phyloP scores from a whole-genome alignment of 2,888 invertebrate species.

The Cantharis flavilabris region DNA sequence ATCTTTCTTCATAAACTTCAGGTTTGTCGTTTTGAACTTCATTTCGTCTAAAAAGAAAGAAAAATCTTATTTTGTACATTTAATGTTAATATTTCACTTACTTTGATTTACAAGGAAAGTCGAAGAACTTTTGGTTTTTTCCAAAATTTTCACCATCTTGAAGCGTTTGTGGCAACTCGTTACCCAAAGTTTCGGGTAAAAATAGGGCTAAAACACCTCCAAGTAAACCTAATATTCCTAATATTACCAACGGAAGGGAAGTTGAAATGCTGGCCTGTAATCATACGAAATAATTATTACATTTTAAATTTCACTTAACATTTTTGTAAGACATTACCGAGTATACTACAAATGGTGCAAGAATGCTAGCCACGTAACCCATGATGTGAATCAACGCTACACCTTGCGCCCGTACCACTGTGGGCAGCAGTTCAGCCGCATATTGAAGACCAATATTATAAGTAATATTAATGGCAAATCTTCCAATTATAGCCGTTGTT shows the following conservation, averaged over 20 bases:
- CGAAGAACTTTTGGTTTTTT: conserved; percentile 77
- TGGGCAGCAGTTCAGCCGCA: conserved; percentile 85
- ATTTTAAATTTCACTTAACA: neutral
- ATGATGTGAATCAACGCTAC: conserved; percentile 85
- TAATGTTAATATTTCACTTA: conserved; percentile 47
- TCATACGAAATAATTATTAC: conserved; percentile 18
- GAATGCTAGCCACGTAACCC: conserved; percentile 83
- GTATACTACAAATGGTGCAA: conserved; percentile 85
- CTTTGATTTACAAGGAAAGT: conserved; percentile 77
- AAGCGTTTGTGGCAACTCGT: conserved; percentile 83
- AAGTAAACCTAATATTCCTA: conserved; percentile 74
- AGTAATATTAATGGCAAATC: conserved; percentile 86
- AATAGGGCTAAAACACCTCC: conserved; percentile 79
- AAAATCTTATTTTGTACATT: neutral
- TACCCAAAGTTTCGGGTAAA: conserved; percentile 84
- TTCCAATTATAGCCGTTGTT: conserved; percentile 77
- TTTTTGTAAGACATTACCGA: conserved; percentile 61
- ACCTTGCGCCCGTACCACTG: conserved; percentile 85
- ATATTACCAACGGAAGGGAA: conserved; percentile 74
- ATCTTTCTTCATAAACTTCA: conserved; percentile 41
- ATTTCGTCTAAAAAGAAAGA: neutral
- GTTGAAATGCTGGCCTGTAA: conserved; percentile 71
- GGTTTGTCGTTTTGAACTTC: conserved; percentile 39
- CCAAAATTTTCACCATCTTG: conserved; percentile 88
- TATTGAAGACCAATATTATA: conserved; percentile 91